Evolutionary conservation across 1,140 invertebrate genomes (phyloP).

Genomic region (Polypedilum vanderplanki): DNA sequence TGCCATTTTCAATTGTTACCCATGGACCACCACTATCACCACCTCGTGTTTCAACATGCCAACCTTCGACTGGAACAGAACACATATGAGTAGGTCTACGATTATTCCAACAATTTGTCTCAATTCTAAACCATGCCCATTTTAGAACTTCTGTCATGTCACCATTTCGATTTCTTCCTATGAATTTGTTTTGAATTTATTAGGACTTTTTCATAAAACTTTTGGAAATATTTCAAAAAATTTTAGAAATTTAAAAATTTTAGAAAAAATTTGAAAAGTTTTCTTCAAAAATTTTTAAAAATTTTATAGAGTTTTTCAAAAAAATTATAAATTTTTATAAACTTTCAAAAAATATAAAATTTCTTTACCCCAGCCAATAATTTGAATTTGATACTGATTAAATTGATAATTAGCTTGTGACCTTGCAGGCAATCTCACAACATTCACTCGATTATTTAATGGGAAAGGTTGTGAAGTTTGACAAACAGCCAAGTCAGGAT

Average conservation of each 20-base stretch:
- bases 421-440: neutral
- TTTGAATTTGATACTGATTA: neutral
- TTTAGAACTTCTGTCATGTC: neutral
- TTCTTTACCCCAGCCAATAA: neutral
- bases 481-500: neutral
- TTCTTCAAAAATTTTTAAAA: neutral
- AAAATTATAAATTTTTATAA: neutral
- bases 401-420: neutral
- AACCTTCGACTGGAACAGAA: neutral
- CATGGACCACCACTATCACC: slow-evolving; percentile 8
- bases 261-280: too few species aligned
- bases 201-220: too few species aligned
- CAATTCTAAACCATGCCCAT: neutral
- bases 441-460: neutral
- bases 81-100: neutral
- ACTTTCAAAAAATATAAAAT: neutral
- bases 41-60: neutral
- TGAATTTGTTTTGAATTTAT: too few species aligned
- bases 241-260: too few species aligned
- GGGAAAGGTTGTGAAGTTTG: neutral
- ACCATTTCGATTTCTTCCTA: neutral
- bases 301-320: neutral
- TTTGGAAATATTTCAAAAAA: too few species aligned
- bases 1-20: neutral
- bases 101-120: neutral